Evolutionary conservation across 2,113 vertebrate species (phyloP).

Genomic region (Coptodon bakossiorum): DNA sequence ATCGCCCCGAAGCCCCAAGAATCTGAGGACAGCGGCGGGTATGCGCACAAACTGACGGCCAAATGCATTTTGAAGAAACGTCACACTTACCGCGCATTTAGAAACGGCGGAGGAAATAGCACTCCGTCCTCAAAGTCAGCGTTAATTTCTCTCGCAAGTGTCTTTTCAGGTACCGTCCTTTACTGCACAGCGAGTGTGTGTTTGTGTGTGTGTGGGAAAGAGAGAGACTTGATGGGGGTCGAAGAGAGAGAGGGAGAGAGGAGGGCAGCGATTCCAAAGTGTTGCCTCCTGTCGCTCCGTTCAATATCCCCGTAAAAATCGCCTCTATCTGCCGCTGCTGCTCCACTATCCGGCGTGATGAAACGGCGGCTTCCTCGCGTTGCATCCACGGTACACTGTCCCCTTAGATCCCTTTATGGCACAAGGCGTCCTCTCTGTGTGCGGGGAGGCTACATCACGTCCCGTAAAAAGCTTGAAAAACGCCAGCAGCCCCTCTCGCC

Average conservation of each 20-base stretch:
- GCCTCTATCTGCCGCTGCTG: background rate
- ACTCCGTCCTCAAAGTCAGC: conserved; percentile 39
- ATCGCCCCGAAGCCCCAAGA: background rate
- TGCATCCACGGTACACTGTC: conserved; percentile 53
- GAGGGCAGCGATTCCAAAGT: conserved; percentile 32
- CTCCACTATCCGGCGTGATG: conserved; percentile 28
- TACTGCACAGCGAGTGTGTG: background rate
- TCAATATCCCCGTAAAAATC: conserved; percentile 13
- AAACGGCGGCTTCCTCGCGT: conserved; percentile 26
- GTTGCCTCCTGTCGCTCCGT: conserved; percentile 13
- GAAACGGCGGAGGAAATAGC: background rate
- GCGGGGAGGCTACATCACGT: conserved; percentile 62
- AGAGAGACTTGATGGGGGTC: background rate
- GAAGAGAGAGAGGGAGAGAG: background rate
- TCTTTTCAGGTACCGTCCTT: conserved; percentile 35
- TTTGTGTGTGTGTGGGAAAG: background rate
- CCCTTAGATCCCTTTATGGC: conserved; percentile 52
- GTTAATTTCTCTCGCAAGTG: conserved; percentile 19
- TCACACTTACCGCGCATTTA: conserved; percentile 57
- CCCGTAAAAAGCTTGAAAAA: conserved; percentile 24
- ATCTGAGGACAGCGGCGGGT: background rate
- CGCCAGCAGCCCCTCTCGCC: background rate
- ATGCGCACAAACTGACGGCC: background rate
- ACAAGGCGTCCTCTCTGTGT: conserved; percentile 52
- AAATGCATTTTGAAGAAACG: background rate